Conservation (phyloP, 1,140 invertebrate genomes). For the Apis mellifera region DNA sequence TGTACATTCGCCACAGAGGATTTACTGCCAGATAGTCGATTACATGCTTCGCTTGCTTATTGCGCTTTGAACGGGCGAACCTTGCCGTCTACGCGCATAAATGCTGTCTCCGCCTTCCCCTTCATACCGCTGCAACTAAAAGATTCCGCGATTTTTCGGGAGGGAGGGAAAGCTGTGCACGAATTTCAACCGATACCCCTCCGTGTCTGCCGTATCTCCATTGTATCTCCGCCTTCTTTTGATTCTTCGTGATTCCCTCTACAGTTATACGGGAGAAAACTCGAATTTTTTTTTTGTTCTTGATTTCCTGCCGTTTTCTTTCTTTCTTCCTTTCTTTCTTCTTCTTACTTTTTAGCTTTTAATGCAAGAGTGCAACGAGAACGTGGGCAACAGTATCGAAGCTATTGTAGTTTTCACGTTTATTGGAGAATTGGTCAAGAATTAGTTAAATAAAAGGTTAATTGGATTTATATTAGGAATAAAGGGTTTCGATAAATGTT, state of each 20-base stretch:
- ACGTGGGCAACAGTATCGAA: not conserved
- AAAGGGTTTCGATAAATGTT: no score
- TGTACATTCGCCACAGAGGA: constrained; percentile 56
- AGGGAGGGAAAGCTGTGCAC: not conserved
- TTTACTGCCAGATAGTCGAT: constrained; percentile 68
- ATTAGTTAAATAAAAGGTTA: no score
- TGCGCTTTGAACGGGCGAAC: constrained; percentile 59
- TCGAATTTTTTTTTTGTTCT: not conserved
- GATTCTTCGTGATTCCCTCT: not conserved
- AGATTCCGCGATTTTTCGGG: constrained; percentile 39
- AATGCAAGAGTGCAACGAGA: not conserved
- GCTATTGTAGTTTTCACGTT: no score
- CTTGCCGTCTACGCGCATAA: constrained; percentile 39
- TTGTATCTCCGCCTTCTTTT: not conserved
- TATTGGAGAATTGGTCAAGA: not conserved
- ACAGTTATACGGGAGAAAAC: not conserved
- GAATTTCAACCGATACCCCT: not conserved
- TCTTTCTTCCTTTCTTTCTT: not conserved
- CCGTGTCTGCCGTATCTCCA: not conserved
- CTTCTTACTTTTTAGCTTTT: not conserved
- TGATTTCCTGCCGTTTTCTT: not conserved
- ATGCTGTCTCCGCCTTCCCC: not conserved
- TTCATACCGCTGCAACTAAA: not conserved
- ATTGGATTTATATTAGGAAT: no score
- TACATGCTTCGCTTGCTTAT: constrained; percentile 65